Base-by-base conservation (phyloP, 2,113 vertebrate species). In the Campylomormyrus tamandua region DNA sequence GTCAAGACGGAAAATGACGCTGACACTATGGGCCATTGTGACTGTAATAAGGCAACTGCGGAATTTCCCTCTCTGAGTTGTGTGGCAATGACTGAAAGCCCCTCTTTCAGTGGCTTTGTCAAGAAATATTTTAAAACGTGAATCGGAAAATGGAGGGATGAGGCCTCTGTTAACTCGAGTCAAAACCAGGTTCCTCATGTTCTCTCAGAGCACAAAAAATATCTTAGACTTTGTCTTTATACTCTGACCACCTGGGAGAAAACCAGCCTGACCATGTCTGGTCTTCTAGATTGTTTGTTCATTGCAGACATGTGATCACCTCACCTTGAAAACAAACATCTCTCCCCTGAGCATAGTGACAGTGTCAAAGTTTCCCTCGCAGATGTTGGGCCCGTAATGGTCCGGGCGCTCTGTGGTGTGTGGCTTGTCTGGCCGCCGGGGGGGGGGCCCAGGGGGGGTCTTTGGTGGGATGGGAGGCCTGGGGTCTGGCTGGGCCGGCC, bases 321-420 rank as follows among this genome's bases (percentile, higher is more conserved):
- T 91, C 92, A 99, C 98, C 97, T 99, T 99, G 92, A 99, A 99
- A 35, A 99, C 98, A 90, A 99, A 99, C 98, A 99, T 99, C 92
- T 99, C 98, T 92, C 98, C 98, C 0, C 98, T 95, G 87, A 99
- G 96, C 95, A 99, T 94, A 0, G 98, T 97, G 87, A 99, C 97
- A 0, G 97, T 96, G 94, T 99, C 98, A 0, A 99, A 99, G 95
- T 99, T 96, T 17, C 98, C 98, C 0, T 99, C 97, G 0, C 98
- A 99, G 95, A 99, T 99, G 93, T 99, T 95, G 2, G 98, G 98
- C 48, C 98, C 97, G 0, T 97, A 97, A 89, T 98, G 97, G 91
- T 98, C 97, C 0, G 98, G 98, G 48, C 95, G 95, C 53, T 97
- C 97, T 0, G 97, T 97, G 92, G 96, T 94, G 87, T 95, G 93